phyloP scores from a whole-genome alignment of 2,888 invertebrate species.

The Pristionchus japonicus region DNA sequence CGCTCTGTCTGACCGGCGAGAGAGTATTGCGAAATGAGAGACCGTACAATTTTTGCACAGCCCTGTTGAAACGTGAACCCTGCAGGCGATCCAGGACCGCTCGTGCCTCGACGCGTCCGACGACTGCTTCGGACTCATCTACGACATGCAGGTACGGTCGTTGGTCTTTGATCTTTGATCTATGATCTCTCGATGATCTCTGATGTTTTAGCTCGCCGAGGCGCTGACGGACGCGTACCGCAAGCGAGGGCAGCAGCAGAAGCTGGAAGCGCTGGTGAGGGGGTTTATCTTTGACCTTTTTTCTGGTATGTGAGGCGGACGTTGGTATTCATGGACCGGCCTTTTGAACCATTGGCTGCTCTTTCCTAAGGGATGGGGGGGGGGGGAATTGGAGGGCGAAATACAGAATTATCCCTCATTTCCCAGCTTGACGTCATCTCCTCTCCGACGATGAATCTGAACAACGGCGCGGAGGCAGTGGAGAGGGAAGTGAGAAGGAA shows the following conservation, averaged over 20 bases:
- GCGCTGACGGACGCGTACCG: conserved; percentile 30
- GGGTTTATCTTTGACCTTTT: background rate
- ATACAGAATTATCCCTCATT: too few species aligned
- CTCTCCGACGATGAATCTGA: conserved; percentile 11
- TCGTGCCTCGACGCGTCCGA: conserved; percentile 37
- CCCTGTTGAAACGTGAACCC: background rate
- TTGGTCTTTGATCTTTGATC: background rate
- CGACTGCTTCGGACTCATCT: conserved; percentile 44
- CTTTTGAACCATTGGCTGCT: too few species aligned
- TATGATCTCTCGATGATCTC: background rate
- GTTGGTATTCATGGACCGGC: too few species aligned
- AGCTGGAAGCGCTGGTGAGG: conserved; percentile 36
- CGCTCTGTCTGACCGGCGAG: too few species aligned
- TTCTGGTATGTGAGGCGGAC: background rate
- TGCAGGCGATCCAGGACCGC: conserved; percentile 29
- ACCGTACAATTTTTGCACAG: too few species aligned
- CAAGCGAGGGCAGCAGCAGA: conserved; percentile 36
- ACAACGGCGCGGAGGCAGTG: conserved; percentile 13
- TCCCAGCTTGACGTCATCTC: background rate
- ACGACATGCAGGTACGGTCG: conserved; percentile 5
- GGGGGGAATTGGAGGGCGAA: too few species aligned
- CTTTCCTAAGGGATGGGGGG: too few species aligned
- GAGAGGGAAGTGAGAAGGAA: conserved; percentile 29
- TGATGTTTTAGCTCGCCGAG: background rate
- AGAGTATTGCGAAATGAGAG: too few species aligned